Base-by-base conservation (phyloP, 2,888 invertebrate species). In the Onchidella celtica region DNA sequence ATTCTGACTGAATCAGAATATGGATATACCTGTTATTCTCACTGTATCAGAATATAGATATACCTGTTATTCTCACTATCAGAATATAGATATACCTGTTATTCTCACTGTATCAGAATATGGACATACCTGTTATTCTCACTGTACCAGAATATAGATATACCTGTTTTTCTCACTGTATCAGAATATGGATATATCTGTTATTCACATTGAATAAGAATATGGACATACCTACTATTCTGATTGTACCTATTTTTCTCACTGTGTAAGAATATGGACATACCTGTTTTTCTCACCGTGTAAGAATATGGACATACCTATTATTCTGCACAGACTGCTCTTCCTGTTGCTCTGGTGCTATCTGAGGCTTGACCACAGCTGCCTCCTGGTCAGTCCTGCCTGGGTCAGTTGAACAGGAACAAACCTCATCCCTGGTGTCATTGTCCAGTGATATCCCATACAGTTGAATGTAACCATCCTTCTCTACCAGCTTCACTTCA, bases 391-490 rank as follows among this genome's bases (percentile, higher is more conserved):
- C n/a, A 34, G 40, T 38, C n/a, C 29, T 36, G 29, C 27, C 63
- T 63, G 29, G 9, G 27, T 11, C 17, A 17, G 55, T 55, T 6
- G 70, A 21, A 47, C 79, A 79, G 6, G 40, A 24, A 47, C 65
- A 70, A 27, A n/a, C 32, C 47, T 11, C 65, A 27, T 63, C 34
- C 38, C 14, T 61, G 2, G 61, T 59, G 21, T 55, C 81, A 36
- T 70, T 73, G 69, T 59, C 82, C 36, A 84, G 29, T 9, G 93
- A 92, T 81, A 92, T 92, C 4, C 94, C 94, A 32, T 93, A 92
- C 63, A 95, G 91, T 4, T 92, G 93, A 66, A 94, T 91, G 87
- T 94, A 94, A 9, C 95, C 95, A 86, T 94, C 93, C 68, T 91
- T 91, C 84, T 94, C 94, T 27, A 92, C 90, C 82, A 94, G 92